Conservation (phyloP, 2,797 vertebrate genomes). For the Aplochiton taeniatus region DNA sequence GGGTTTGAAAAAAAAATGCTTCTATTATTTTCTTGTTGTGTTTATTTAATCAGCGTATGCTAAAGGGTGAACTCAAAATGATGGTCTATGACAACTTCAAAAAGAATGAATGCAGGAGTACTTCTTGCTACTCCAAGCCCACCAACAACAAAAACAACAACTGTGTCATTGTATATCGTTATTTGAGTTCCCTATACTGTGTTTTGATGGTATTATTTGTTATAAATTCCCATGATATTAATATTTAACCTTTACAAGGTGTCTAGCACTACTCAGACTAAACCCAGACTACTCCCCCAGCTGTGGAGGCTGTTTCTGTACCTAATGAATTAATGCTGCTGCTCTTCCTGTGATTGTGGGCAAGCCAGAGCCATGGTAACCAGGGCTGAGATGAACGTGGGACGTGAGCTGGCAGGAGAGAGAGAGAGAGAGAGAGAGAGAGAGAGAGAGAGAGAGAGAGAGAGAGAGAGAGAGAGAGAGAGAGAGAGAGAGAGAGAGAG, state of each 20-base stretch:
- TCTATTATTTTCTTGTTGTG: no score
- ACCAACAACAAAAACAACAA: no score
- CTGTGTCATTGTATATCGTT: background rate
- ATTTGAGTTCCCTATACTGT: conserved; percentile 28
- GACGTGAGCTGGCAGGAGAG: conserved; percentile 57
- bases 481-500: background rate
- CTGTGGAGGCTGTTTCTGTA: conserved; percentile 1
- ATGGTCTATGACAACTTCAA: no score
- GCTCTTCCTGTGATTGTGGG: conserved; percentile 44
- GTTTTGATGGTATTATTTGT: no score
- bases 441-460: background rate
- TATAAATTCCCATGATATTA: conserved; percentile 13
- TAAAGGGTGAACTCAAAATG: no score
- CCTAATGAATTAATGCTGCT: conserved; percentile 62
- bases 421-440: conserved; percentile 2
- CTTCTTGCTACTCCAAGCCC: no score
- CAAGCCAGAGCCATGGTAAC: conserved; percentile 75
- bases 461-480: background rate
- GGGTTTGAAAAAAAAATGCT: no score
- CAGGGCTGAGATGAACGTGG: conserved; percentile 68
- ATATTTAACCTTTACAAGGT: no score
- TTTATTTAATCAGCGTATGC: no score
- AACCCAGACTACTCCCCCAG: background rate
- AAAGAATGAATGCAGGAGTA: no score
- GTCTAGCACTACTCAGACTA: no score